phyloP scores from a whole-genome alignment of 2,113 vertebrate genomes.

The Mesitornis unicolor region DNA sequence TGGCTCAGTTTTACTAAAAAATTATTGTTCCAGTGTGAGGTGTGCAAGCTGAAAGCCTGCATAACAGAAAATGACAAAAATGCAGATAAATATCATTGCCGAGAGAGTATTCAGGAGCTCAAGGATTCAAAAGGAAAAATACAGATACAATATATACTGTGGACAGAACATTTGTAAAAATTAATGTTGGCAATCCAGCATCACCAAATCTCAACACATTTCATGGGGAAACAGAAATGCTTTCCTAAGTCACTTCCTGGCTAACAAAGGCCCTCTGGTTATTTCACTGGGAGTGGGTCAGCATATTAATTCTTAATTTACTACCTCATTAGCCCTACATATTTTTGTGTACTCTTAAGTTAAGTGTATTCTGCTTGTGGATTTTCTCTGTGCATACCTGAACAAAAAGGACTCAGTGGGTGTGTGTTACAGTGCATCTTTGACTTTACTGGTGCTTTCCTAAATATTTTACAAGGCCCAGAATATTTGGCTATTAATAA shows the following conservation, averaged over 20 bases:
- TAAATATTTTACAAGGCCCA: background rate
- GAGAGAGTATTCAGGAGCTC: background rate
- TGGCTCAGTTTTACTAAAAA: background rate
- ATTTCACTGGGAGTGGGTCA: background rate
- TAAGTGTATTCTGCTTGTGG: background rate
- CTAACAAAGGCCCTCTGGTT: background rate
- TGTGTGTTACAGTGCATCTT: background rate
- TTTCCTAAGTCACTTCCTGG: background rate
- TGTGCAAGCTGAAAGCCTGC: background rate
- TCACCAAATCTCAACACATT: background rate
- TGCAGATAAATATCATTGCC: background rate
- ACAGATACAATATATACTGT: background rate
- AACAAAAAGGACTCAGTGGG: background rate
- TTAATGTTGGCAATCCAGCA: background rate
- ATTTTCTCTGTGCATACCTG: background rate
- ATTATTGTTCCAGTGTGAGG: background rate
- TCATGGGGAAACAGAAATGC: background rate
- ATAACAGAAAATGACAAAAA: background rate
- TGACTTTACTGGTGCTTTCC: background rate
- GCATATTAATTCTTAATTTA: background rate
- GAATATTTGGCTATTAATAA: background rate
- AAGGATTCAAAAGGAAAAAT: background rate
- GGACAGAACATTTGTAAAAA: background rate
- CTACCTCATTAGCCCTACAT: rapidly evolving
- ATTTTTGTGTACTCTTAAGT: background rate